Conservation (phyloP, 2,797 vertebrate species). For the Loris lydekkerianus region DNA sequence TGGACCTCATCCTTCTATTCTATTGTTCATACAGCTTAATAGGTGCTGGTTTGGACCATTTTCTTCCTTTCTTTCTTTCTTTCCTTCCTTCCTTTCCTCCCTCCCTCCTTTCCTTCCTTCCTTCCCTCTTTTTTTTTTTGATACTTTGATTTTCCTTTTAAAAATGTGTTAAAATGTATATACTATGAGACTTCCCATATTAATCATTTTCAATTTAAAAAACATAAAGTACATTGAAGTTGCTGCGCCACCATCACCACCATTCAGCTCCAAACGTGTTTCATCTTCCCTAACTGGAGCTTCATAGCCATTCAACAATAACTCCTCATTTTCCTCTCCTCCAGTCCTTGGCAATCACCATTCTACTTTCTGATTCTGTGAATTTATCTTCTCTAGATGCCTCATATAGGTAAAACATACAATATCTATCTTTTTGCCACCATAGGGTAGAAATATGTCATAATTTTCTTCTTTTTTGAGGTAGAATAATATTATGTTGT, state of each 20-base stretch:
- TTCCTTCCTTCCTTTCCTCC: not conserved
- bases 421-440: not conserved
- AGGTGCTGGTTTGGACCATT: not conserved
- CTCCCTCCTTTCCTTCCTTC: not conserved
- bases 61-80: not conserved
- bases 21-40: not conserved
- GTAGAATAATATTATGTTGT: not conserved
- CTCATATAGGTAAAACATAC: not conserved
- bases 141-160: not conserved
- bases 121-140: rapidly evolving
- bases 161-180: not conserved
- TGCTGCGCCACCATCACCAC: rapidly evolving
- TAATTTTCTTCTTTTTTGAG: not conserved
- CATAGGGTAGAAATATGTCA: not conserved
- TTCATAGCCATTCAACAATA: not conserved
- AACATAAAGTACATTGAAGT: not conserved
- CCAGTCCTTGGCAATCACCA: not conserved
- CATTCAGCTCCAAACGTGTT: not conserved
- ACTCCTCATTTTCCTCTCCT: not conserved
- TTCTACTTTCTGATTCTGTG: not conserved
- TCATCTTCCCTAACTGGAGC: not conserved
- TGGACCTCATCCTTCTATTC: not conserved
- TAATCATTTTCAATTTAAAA: not conserved
- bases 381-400: not conserved
- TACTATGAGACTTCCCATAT: not conserved